Evolutionary conservation across 2,113 vertebrate genomes (phyloP).

Genomic region (Phyllopteryx taeniolatus): DNA sequence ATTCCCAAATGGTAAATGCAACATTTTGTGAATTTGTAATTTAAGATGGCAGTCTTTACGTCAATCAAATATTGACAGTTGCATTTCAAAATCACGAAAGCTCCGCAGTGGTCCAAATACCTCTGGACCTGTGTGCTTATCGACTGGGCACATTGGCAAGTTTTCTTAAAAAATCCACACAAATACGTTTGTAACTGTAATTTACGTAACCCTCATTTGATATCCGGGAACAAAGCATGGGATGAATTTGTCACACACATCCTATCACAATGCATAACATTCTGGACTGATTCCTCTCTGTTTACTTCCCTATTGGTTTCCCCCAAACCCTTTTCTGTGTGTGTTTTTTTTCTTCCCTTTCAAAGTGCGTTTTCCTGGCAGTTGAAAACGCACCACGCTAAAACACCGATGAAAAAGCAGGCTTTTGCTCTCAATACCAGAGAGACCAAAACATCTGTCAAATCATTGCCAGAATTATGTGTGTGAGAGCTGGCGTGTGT

Average conservation of each 20-base stretch:
- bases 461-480: slow-evolving; percentile 9
- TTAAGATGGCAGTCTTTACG: no score
- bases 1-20: no score
- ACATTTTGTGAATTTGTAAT: no score
- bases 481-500: background rate
- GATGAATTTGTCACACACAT: background rate
- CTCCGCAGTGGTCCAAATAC: no score
- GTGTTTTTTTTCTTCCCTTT: background rate
- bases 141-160: background rate
- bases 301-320: background rate
- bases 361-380: slow-evolving; percentile 11
- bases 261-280: background rate
- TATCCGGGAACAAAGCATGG: background rate
- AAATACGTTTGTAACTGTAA: background rate
- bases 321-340: background rate
- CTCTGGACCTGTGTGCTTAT: background rate
- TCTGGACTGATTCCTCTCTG: background rate
- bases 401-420: slow-evolving; percentile 32
- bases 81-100: no score
- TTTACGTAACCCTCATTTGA: background rate
- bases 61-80: no score
- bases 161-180: background rate
- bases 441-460: slow-evolving; percentile 18
- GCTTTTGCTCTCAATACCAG: slow-evolving; percentile 21
- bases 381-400: slow-evolving; percentile 4